These are phyloP conservation scores for Drosophila santomea DNA, from an alignment of 1,140 invertebrate genomes.

Conservation along the genomic window DNA sequence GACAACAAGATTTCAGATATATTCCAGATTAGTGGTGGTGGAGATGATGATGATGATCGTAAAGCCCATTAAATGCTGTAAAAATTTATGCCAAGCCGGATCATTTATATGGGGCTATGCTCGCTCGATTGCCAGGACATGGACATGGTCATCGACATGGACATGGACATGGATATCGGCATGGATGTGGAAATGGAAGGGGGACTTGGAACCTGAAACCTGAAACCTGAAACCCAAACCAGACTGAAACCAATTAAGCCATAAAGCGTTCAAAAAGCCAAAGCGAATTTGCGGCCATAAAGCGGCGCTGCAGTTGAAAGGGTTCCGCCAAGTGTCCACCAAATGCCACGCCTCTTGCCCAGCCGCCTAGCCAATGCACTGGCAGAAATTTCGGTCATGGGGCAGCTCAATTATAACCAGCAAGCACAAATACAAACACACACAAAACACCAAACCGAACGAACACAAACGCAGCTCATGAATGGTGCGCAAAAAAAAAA, in stretches of 20 bases:
- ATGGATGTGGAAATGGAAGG: too few species aligned
- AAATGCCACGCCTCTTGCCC: not conserved
- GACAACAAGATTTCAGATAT: not conserved
- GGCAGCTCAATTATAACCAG: conserved; percentile 33
- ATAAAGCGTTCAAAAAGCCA: conserved; percentile 83
- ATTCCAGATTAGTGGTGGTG: conserved; percentile 1
- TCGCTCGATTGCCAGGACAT: conserved; percentile 40
- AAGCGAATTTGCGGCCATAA: conserved; percentile 80
- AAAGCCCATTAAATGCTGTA: conserved; percentile 78
- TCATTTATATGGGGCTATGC: conserved; percentile 35
- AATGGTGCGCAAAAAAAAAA: conserved; percentile 5
- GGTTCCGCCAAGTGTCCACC: conserved; percentile 16
- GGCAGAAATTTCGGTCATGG: conserved; percentile 13
- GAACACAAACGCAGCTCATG: conserved; percentile 8
- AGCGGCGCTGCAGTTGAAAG: conserved; percentile 56
- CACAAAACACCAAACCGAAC: too few species aligned
- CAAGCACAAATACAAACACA: not conserved
- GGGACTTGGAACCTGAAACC: not conserved
- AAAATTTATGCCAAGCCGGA: conserved; percentile 56
- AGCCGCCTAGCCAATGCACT: conserved; percentile 10
- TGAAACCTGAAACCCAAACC: not conserved
- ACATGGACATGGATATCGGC: too few species aligned
- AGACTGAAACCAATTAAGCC: conserved; percentile 68
- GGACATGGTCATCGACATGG: not conserved
- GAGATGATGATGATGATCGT: conserved; percentile 41